phyloP scores from a whole-genome alignment of 2,888 invertebrate genomes.

The Copidosoma aretas region DNA sequence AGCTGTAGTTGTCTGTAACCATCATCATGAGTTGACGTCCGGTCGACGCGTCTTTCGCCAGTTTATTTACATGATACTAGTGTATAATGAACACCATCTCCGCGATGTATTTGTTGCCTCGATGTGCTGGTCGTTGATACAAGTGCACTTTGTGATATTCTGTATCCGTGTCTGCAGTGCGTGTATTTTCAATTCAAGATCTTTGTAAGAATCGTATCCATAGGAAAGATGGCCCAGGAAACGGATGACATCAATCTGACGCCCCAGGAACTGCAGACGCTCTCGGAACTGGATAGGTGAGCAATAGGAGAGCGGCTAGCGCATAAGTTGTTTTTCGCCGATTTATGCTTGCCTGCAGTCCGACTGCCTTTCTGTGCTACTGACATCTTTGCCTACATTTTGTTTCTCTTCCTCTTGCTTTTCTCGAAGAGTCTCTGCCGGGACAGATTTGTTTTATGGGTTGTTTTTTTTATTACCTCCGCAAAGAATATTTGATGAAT shows the following conservation, averaged over 20 bases:
- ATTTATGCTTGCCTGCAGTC: conserved; percentile 9
- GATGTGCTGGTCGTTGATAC: too few species aligned
- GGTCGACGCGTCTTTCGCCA: not conserved
- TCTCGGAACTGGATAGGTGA: conserved; percentile 88
- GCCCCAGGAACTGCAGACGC: conserved; percentile 82
- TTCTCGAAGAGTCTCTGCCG: not conserved
- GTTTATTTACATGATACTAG: too few species aligned
- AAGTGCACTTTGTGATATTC: too few species aligned
- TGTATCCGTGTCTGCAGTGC: too few species aligned
- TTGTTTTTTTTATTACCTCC: too few species aligned
- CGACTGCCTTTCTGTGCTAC: conserved; percentile 48
- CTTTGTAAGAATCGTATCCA: not conserved
- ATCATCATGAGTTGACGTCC: conserved; percentile 30
- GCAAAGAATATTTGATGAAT: too few species aligned
- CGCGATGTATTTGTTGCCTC: too few species aligned
- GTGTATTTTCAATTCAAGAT: not conserved
- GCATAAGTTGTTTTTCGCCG: not conserved
- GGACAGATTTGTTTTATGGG: too few species aligned
- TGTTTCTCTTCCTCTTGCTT: conserved; percentile 29
- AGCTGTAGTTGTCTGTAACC: not conserved
- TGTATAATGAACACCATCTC: too few species aligned
- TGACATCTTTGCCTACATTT: conserved; percentile 54
- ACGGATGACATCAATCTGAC: conserved; percentile 76
- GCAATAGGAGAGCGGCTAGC: conserved; percentile 6
- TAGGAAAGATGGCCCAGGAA: conserved; percentile 64